Base-by-base conservation (phyloP, 1,140 invertebrate species). In the Anastatus disparis region DNA sequence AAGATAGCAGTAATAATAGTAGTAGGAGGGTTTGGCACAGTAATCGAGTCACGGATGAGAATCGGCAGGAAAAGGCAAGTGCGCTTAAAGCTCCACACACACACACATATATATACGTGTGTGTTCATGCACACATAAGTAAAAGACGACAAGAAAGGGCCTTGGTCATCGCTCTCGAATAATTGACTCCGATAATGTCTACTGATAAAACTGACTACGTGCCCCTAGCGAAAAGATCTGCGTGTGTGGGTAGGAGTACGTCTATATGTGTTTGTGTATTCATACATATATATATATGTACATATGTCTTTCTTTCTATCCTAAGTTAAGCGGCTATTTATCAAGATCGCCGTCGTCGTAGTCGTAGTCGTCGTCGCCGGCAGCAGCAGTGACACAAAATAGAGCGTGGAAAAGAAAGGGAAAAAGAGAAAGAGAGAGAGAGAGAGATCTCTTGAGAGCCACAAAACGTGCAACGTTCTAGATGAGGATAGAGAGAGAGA, bases 251-350 rank as follows among this genome's bases (percentile, higher is more conserved):
- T 31, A 2, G 2, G 29, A 35, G n/a, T 9, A n/a, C 27, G 2
- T n/a, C 31, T 9, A 29, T 29, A n/a, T 4, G 13, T 35, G 29
- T 10, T 20, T 7, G 27, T 35, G n/a, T 27, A 20, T 35, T 15
- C 1, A 12, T n/a, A 8, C 22, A n/a, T n/a, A n/a, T n/a, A n/a
- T n/a, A 29, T 15, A 9, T 1, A 20, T 42, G 22, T 52, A 15
- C 8, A 12, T 15, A 24, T 20, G 17, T 22, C 15, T 8, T 52
- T 17, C 22, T 35, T 3, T 55, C 31, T 46, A 15, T 48, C 42
- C 59, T 44, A 56, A 58, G 71, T 67, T n/a, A 65, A 77, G 42
- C 71, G 74, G 69, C 67, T 67, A 78, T 79, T 79, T 78, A 78
- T 80, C 78, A 75, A 77, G 75, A 74, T 79, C 68, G 68, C 46